Base-by-base conservation (phyloP, 2,797 vertebrate genomes). In the Oceanodroma leucorhoa region DNA sequence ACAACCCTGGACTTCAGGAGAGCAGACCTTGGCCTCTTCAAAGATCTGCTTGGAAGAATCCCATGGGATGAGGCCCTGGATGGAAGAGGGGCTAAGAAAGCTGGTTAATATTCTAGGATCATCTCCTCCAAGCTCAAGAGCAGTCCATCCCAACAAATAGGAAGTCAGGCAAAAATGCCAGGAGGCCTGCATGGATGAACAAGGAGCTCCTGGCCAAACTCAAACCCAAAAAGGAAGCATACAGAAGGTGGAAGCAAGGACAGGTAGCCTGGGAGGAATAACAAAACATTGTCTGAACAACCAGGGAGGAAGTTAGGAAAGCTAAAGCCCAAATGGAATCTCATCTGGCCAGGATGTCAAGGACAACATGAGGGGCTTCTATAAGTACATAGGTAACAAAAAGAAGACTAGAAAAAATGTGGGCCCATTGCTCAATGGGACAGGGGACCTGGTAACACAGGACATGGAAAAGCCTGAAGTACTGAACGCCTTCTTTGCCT, bases 341-440 rank as follows among this genome's bases (percentile, higher is more conserved):
- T 29, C 55, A 55, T 65, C 30, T n/a, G 64, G 10, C 11, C 43
- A 51, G 24, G 14, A 78, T 45, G 10, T 40, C n/a, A 85, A 88
- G 76, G n/a, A 55, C 27, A 62, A 61, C 16, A 77, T 50, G 14
- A 23, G 5, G 18, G 34, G 24, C 21, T 57, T 67, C 21, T 55
- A 1, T 57, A 32, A 53, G 40, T 32, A 45, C 9, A 5, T 2
- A 62, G 14, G 11, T 30, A 48, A 41, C 43, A 43, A 67, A 85
- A 76, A 66, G 23, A 62, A n/a, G 17, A 36, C 12, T 15, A 50
- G 19, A 30, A 32, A 60, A 73, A 84, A 65, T 46, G 10, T 15
- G 2, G 9, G 4, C 22, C 32, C 1, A 0, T 43, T n/a, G 9
- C 21, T 66, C 6, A 73, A 5, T 30, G 24, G 50, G 29, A 24